phyloP scores from a whole-genome alignment of 1,140 invertebrate genomes.

The Panulirus ornatus region DNA sequence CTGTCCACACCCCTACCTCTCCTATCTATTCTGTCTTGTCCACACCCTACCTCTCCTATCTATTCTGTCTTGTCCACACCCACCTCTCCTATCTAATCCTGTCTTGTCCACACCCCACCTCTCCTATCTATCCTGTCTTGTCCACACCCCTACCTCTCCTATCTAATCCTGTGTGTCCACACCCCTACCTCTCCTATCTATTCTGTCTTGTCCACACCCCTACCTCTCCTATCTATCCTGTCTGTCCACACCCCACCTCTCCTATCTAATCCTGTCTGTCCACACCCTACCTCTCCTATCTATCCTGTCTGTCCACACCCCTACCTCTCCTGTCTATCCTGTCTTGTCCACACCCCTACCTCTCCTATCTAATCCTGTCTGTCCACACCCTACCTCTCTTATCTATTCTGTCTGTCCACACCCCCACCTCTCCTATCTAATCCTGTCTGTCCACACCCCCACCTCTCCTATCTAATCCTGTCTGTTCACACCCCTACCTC shows the following conservation, averaged over 20 bases:
- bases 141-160: neutral
- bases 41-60: neutral
- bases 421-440: no score
- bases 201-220: neutral
- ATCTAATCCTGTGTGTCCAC: neutral
- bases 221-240: slow-evolving; percentile 1
- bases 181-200: neutral
- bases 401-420: no score
- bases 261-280: neutral
- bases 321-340: neutral
- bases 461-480: no score
- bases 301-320: neutral
- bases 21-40: neutral
- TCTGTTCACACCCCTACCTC: no score
- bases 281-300: neutral
- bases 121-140: neutral
- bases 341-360: neutral
- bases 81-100: neutral
- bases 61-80: neutral
- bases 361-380: neutral
- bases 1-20: neutral
- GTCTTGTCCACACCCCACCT: neutral
- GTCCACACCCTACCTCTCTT: no score
- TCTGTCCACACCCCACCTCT: neutral
- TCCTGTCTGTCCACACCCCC: no score